Percentiles rank a stretch among this genome's conserved stretches.
Evolutionary conservation across 2,797 vertebrate genomes (phyloP).

Genomic region (Anas capensis): DNA sequence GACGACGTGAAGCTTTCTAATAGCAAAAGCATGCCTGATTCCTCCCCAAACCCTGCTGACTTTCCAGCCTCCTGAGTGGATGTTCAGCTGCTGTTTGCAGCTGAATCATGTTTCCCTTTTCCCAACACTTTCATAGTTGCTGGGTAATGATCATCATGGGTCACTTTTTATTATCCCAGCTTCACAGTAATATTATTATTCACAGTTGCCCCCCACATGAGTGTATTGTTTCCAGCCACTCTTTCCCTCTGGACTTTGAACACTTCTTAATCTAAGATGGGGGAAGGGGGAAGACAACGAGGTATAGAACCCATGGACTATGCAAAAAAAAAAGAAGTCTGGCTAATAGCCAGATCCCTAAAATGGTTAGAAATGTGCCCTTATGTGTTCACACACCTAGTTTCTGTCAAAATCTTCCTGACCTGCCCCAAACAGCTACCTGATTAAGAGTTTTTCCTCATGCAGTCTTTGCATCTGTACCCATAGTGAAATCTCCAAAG

Average conservation of each 20-base stretch:
- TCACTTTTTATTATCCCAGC: constrained; percentile 61
- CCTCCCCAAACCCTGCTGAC: not conserved
- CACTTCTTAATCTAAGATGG: not conserved
- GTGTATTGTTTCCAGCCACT: constrained; percentile 60
- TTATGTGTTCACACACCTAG: not conserved
- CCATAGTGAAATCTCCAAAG: not conserved
- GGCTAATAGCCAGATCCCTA: not conserved
- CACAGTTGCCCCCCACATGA: not conserved
- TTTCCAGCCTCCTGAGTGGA: constrained; percentile 31
- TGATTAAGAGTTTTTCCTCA: not conserved
- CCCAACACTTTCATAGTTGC: constrained; percentile 32
- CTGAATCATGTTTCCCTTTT: not conserved
- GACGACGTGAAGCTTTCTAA: not conserved
- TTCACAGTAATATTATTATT: constrained; percentile 49
- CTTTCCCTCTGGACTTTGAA: constrained; percentile 19
- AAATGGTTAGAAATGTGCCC: not conserved
- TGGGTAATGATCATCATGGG: constrained; percentile 11
- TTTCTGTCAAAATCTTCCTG: not conserved
- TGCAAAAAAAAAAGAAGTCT: not conserved
- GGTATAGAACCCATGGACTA: not conserved
- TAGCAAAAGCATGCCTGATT: not conserved
- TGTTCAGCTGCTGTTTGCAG: not conserved
- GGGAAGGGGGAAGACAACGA: not conserved
- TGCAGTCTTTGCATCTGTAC: not conserved
- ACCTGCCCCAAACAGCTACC: not conserved